phyloP scores from a whole-genome alignment of 2,888 invertebrate species.

The Amphimallon solstitiale region DNA sequence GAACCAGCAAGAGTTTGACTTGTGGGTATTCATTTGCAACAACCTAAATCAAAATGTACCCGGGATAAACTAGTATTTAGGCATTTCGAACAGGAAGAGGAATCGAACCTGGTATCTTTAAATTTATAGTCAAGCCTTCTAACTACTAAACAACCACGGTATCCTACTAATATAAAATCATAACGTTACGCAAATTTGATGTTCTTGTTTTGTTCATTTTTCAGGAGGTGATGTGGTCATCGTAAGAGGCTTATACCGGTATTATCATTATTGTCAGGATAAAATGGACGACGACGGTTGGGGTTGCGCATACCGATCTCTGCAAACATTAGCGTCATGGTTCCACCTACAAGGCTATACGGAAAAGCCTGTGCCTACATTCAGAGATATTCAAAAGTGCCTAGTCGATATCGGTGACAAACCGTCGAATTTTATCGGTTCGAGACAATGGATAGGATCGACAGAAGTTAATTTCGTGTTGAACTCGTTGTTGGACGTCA shows the following conservation, averaged over 20 bases:
- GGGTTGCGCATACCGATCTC: slow-evolving; percentile 98
- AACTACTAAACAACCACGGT: too few relatives aligned
- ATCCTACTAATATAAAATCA: too few relatives aligned
- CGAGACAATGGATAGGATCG: slow-evolving; percentile 97
- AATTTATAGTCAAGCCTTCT: too few relatives aligned
- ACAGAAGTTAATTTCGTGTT: slow-evolving; percentile 95
- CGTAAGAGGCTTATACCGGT: slow-evolving; percentile 88
- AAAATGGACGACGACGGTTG: slow-evolving; percentile 96
- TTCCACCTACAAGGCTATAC: slow-evolving; percentile 87
- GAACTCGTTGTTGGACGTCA: slow-evolving; percentile 80
- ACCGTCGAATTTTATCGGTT: slow-evolving; percentile 84
- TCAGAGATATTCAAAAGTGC: slow-evolving; percentile 88
- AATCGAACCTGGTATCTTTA: too few relatives aligned
- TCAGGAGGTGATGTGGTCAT: slow-evolving; percentile 66
- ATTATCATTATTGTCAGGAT: slow-evolving; percentile 98
- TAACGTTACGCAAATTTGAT: too few relatives aligned
- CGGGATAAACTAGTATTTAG: too few relatives aligned
- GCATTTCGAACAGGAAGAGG: too few relatives aligned
- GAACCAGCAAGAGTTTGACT: too few relatives aligned
- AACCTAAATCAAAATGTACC: too few relatives aligned
- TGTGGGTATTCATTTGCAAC: too few relatives aligned
- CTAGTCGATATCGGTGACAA: slow-evolving; percentile 96
- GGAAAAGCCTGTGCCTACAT: slow-evolving; percentile 78
- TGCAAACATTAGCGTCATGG: slow-evolving; percentile 98
- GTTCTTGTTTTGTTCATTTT: too few relatives aligned